Base-by-base conservation (phyloP, 1,140 invertebrate genomes). In the Drosophila mayri region DNA sequence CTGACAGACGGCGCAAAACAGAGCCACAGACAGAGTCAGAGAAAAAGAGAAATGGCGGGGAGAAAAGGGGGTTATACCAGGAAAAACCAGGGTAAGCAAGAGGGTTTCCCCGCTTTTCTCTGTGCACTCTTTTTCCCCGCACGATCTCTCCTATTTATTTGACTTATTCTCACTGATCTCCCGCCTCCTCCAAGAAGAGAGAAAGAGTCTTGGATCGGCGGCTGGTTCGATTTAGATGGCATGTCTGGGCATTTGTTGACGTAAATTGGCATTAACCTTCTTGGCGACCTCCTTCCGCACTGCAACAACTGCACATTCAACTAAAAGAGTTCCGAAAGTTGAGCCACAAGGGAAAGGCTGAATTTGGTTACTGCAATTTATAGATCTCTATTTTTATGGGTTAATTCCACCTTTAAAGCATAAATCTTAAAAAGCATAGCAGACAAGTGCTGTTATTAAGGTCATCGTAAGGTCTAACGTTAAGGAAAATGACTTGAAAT, bases 261-360 rank as follows among this genome's bases (percentile, higher is more conserved):
- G 79, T 76, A 85, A 85, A 85, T 85, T 85, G 82, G 78, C 82
- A 80, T 85, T 86, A 86, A 86, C 82, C 82, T 86, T 75, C 74
- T 72, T 65, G 73, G 47, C 78, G 82, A 86, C 81, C 81, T 76
- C 73, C 78, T 85, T 85, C 82, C 74, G 67, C 44, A 37, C 44
- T 49, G 66, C 44, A 71, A 70, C 35, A 66, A 30, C 52, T 49
- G 66, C 44, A 72, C 62, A 70, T 46, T 70, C 18, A 47, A 47
- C 6, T 25, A 49, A 65, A 28, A 44, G 30, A 38, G 35, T 30
- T 35, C 47, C 62, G 62, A 55, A 55, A 55, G 52, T 38, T 38
- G 1, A 38, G 52, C 52, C 52, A 32, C 63, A 35, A 60, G 70
- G 52, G 66, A 72, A 72, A 72, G 70, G 66, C 67, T 30, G 46